Evolutionary conservation across 92 coral and sea anemone genomes (phyloP), one percentile per base, ranked within the genome.

Genomic region (Pocillopora meandrina): DNA sequence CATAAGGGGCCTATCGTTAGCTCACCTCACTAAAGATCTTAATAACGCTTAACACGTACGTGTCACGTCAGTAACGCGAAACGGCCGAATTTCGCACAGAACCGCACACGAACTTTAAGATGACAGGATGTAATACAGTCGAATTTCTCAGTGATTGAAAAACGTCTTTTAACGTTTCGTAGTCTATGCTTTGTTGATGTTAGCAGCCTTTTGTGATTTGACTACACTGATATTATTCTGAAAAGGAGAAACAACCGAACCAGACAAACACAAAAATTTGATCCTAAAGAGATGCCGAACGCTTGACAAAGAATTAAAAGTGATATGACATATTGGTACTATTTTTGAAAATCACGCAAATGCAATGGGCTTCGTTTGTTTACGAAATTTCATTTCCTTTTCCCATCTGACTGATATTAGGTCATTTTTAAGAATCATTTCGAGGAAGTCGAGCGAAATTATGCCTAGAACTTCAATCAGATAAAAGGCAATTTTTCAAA

Each of bases 401-500:
- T 74, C 11, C 15, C 47, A 23, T 23, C 3, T 1, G 23, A 56
- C 14, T 61, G 42, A 35, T 14, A 23, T 7, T 11, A 20, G 13
- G 17, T 42, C 56, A 42, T 56, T 21, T 56, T 56, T 20, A 61
- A 11, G n/a, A 13, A 21, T 56, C 12, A 20, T 56, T 74, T 52
- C 14, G 72, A 34, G 74, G 52, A 15, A 3, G 78, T 36, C 52
- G 52, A 42, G 52, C 4, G 8, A 74, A 74, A 56, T 12, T 19
- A 73, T 74, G 78, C 21, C 47, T 74, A 74, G 52, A 35, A 36
- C 81, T 35, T 17, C 12, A 19, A 3, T 52, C 9, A 15, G 58
- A 61, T 62, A 71, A 77, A 64, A 78, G 82, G 71, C 52, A 35
- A 63, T 64, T 47, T 61, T 64, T 78, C 82, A 78, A 15, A 63